phyloP scores from a whole-genome alignment of 2,113 vertebrate genomes.

The Rissa tridactyla region DNA sequence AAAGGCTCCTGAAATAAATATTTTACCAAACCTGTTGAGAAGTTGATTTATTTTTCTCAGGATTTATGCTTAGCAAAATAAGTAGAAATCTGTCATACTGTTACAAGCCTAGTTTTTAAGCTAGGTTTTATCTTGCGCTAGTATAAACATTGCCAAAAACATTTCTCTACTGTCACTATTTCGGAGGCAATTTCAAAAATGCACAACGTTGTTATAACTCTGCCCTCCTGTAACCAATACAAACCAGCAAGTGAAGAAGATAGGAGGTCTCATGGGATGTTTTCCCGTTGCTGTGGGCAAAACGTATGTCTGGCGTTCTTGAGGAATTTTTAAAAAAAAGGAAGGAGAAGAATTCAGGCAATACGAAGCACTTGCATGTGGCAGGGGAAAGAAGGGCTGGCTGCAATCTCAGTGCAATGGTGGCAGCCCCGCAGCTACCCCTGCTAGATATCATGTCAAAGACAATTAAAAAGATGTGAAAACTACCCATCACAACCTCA shows the following conservation, averaged over 20 bases:
- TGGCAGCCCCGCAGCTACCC: background rate
- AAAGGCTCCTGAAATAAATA: constrained; percentile 33
- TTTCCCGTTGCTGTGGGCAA: background rate
- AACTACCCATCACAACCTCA: background rate
- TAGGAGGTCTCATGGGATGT: background rate
- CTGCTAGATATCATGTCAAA: background rate
- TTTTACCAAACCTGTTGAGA: constrained; percentile 3
- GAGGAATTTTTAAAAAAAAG: background rate
- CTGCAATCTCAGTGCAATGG: background rate
- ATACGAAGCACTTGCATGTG: fast-evolving
- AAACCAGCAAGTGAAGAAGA: background rate
- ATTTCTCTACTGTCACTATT: background rate
- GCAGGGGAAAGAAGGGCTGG: background rate
- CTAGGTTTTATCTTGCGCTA: background rate
- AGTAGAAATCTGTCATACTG: background rate
- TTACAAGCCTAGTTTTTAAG: background rate
- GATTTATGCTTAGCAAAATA: background rate
- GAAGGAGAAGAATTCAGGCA: background rate
- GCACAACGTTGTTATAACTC: background rate
- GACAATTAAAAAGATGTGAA: background rate
- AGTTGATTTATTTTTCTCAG: background rate
- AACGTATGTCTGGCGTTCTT: background rate
- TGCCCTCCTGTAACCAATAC: background rate
- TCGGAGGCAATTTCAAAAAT: background rate
- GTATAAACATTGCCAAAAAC: background rate